These are phyloP conservation scores for Apodemia duryi DNA, from an alignment of 2,888 invertebrate genomes.

Conservation along the genomic window DNA sequence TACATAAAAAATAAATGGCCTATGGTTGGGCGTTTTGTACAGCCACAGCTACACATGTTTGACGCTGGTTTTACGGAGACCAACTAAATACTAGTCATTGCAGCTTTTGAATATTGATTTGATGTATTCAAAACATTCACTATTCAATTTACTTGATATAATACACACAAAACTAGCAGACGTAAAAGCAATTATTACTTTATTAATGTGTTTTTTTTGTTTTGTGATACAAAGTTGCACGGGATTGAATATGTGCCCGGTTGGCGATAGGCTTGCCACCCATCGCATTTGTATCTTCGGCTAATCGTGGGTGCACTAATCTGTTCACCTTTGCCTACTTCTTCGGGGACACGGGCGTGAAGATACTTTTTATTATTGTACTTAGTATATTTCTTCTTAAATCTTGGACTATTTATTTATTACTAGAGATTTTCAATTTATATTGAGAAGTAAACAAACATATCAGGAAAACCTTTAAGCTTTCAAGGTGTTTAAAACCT, in stretches of 20 bases:
- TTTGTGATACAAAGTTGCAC: too few relatives aligned
- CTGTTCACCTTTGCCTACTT: too few relatives aligned
- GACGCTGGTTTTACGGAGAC: conserved; percentile 1
- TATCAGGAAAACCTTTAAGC: neutral
- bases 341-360: too few relatives aligned
- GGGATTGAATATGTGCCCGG: too few relatives aligned
- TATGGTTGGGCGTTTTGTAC: conserved; percentile 8
- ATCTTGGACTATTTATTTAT: too few relatives aligned
- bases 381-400: too few relatives aligned
- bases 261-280: too few relatives aligned
- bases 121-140: neutral
- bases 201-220: too few relatives aligned
- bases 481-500: conserved; percentile 6
- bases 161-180: too few relatives aligned
- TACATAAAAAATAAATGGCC: conserved; percentile 13
- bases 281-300: too few relatives aligned
- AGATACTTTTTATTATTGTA: too few relatives aligned
- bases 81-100: conserved; percentile 4
- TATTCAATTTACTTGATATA: neutral
- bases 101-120: conserved; percentile 2
- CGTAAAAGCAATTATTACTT: neutral
- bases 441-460: neutral
- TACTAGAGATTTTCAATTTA: neutral
- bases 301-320: too few relatives aligned
- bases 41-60: conserved; percentile 10